phyloP scores from a whole-genome alignment of 2,888 invertebrate genomes.

The Stegana nigrithorax region DNA sequence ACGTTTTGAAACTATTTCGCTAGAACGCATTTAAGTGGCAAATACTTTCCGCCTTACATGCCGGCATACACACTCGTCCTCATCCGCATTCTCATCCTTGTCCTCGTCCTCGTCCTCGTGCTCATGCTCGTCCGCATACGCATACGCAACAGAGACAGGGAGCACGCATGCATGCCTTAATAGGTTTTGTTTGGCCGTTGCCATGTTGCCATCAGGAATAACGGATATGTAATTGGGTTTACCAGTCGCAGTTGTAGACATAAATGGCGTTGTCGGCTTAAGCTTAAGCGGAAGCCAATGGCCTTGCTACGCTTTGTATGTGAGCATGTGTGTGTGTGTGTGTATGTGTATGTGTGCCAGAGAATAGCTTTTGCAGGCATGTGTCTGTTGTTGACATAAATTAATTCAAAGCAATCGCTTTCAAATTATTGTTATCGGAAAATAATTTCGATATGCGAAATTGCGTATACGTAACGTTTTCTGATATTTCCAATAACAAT shows the following conservation, averaged over 20 bases:
- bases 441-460: neutral
- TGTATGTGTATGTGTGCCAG: no score
- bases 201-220: no score
- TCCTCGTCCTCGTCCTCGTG: neutral
- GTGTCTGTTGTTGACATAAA: slow-evolving; percentile 4
- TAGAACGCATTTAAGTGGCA: neutral
- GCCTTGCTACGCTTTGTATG: no score
- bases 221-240: no score
- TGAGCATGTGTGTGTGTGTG: no score
- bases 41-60: no score
- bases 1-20: neutral
- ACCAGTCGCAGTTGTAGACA: neutral
- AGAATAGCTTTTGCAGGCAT: neutral
- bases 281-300: neutral
- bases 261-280: neutral
- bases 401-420: slow-evolving; percentile 13
- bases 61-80: neutral
- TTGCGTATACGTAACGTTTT: no score
- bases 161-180: no score
- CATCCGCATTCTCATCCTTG: neutral
- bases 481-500: no score
- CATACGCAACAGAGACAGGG: no score
- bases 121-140: no score
- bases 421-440: slow-evolving; percentile 15
- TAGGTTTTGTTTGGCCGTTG: no score